Evolutionary conservation across 1,140 invertebrate species (phyloP), one percentile per base, ranked within the genome.

Genomic region (Hesperophylax magnus): DNA sequence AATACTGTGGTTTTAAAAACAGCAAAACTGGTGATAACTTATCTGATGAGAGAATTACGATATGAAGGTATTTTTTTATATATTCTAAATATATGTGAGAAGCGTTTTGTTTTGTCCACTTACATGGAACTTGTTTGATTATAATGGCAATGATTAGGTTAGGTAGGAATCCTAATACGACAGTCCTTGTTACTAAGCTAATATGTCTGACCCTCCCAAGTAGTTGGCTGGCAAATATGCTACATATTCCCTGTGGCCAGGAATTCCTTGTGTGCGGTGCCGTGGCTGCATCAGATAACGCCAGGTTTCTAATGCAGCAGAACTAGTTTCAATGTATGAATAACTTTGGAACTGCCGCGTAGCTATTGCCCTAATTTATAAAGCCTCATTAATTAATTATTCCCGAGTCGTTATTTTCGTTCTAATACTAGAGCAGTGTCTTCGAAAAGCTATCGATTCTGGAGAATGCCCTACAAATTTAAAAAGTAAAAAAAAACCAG

Each of bases 201-300:
- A 67, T 4, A 22, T 67, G 18, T 71, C n/a, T 52, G 39, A 71
- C 39, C 39, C 39, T 71, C 67, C 27, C 61, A 9, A 52, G 22
- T 24, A n/a, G 24, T 31, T 31, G 17, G 72, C 4, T 75, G 54
- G 52, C 52, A 58, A 58, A 75, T 75, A 75, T 75, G 53, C 72
- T 34, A 31, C 72, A n/a, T 24, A 56, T 18, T 39, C 67, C 39
- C 52, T 7, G n/a, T 47, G 39, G 69, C 69, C 69, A 56, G 22
- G 75, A 63, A 77, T 77, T 61, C 56, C 75, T 17, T 18, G 58
- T 34, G 56, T 15, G 75, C 56, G 18, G 17, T 11, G 24, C 31
- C 75, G 75, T 63, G 75, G 75, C 75, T n/a, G 58, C 56, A 77
- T 77, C 75, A 77, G 75, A 77, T 77, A 77, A 61, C 56, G 52